Conservation (phyloP, 1,140 invertebrate species). For the Scaptomyza hsui region DNA sequence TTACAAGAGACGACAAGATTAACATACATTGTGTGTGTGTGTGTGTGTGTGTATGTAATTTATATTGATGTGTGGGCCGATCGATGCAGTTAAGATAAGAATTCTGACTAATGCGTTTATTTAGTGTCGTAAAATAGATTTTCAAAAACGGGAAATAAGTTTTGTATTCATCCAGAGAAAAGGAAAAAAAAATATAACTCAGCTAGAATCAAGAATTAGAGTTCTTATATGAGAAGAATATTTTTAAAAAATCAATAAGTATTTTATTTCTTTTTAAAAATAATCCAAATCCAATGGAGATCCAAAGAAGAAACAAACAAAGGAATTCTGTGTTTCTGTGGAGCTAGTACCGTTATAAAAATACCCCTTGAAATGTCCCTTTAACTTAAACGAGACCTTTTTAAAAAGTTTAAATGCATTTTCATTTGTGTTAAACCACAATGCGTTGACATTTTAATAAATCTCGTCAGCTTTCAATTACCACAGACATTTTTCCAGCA, state of each 20-base stretch:
- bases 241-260: too few relatives aligned
- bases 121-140: slow-evolving; percentile 16
- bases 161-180: not conserved
- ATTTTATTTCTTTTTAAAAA: too few relatives aligned
- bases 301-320: too few relatives aligned
- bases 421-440: slow-evolving; percentile 16
- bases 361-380: not conserved
- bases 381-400: not conserved
- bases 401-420: not conserved
- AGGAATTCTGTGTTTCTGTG: too few relatives aligned
- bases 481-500: slow-evolving; percentile 27
- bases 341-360: not conserved
- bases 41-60: too few relatives aligned
- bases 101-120: slow-evolving; percentile 27
- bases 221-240: too few relatives aligned
- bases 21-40: slow-evolving; percentile 44
- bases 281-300: too few relatives aligned
- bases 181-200: too few relatives aligned
- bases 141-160: too few relatives aligned
- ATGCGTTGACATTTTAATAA: slow-evolving; percentile 25
- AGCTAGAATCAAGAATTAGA: too few relatives aligned
- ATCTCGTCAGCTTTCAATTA: slow-evolving; percentile 37
- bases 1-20: slow-evolving; percentile 37
- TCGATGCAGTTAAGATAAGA: slow-evolving; percentile 9
- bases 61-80: slow-evolving; percentile 5